Percentiles rank a stretch among this genome's conserved stretches.
Conservation (phyloP, 2,888 invertebrate species). For the Hofmannophila pseudospretella region DNA sequence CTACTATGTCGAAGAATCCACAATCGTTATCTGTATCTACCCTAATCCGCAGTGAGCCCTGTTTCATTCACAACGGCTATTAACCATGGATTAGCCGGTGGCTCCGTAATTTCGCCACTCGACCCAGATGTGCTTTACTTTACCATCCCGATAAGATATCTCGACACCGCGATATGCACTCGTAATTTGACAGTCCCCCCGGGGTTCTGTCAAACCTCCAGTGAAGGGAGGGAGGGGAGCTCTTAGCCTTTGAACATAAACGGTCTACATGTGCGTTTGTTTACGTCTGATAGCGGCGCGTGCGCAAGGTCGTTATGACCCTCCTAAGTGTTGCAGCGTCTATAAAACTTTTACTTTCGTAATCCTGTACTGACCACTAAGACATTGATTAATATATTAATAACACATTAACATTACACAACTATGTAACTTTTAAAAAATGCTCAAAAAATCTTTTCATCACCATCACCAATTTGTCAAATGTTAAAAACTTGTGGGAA, state of each 20-base stretch:
- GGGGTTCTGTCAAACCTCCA: too few relatives aligned
- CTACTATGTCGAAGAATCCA: too few relatives aligned
- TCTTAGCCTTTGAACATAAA: neutral
- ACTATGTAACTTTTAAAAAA: too few relatives aligned
- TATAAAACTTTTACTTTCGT: too few relatives aligned
- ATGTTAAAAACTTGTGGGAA: too few relatives aligned
- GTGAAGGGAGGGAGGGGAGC: neutral
- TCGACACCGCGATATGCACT: neutral
- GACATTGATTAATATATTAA: too few relatives aligned
- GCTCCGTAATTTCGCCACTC: slow-evolving; percentile 35
- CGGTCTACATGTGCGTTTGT: slow-evolving; percentile 5
- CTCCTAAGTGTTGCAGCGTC: too few relatives aligned
- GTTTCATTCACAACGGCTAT: neutral
- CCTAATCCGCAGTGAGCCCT: neutral
- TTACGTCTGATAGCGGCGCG: slow-evolving; percentile 9
- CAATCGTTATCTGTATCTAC: neutral
- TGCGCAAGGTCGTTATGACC: slow-evolving; percentile 11
- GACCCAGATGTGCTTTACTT: slow-evolving; percentile 30
- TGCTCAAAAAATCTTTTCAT: too few relatives aligned
- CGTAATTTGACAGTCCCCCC: too few relatives aligned
- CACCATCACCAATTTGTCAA: too few relatives aligned
- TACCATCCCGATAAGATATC: slow-evolving; percentile 12
- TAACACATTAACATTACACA: too few relatives aligned
- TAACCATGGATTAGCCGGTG: neutral
- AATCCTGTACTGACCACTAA: too few relatives aligned